Base-by-base conservation (phyloP, 2,888 invertebrate genomes). In the Rhogogaster chlorosoma region DNA sequence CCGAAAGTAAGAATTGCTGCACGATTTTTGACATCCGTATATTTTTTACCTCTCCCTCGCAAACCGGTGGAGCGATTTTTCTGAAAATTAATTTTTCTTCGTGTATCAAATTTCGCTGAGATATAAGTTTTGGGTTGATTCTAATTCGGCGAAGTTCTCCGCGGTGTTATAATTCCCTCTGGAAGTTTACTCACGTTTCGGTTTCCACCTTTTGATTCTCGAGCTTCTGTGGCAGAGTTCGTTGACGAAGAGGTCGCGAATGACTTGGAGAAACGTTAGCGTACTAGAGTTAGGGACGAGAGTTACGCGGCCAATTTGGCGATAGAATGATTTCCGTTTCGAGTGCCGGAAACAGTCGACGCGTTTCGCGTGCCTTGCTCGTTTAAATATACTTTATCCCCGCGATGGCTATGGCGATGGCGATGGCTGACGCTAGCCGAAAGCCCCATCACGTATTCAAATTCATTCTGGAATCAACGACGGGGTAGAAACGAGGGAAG, bases 361-460 rank as follows among this genome's bases (percentile, higher is more conserved):
- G 80, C 61, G 80, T 80, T 38, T 61, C 57, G 61, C 38, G 57
- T 61, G 57, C 18, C 80, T 80, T 38, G 57, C 61, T 80, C 80
- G 38, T 80, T 80, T 80, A 80, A 80, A 80, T 61, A 80, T 80
- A 80, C 80, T 80, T 80, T 38, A 80, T 80, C 80, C 78, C 38
- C 32, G 57, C 32, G 32, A 78, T 57, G 53, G 53, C 42, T 3
- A 42, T 42, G 42, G 42, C 42, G 38, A 38, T 38, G 38, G 57
- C 6, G 53, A 53, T 32, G 61, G 61, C 61, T 67, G 67, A 67
- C 29, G 75, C 38, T 29, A 18, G 26, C 49, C 53, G 38, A 49
- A 57, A 75, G 84, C 36, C 78, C 80, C 80, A 80, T 80, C 80
- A 80, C 57, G 80, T 80, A 80, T 80, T 80, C 80, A 80, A 80